phyloP scores from a whole-genome alignment of 2,113 vertebrate genomes.

The Bothrops jararaca region DNA sequence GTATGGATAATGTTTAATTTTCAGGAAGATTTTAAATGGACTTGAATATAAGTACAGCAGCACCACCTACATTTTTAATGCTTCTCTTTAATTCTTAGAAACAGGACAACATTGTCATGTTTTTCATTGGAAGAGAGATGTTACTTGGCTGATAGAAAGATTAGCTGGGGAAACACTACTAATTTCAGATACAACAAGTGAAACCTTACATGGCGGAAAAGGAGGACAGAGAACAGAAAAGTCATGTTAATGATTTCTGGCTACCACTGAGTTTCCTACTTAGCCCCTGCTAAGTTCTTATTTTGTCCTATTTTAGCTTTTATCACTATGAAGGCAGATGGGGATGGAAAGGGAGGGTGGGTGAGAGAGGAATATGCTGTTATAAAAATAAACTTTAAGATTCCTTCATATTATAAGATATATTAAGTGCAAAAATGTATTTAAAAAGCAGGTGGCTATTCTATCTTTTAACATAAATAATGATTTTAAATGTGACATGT shows the following conservation, averaged over 20 bases:
- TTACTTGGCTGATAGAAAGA: background rate
- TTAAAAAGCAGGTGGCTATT: background rate
- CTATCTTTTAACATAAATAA: conserved; percentile 6
- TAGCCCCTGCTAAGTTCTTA: background rate
- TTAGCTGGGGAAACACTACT: background rate
- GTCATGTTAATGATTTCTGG: background rate
- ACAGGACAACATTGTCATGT: background rate
- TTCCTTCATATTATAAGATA: background rate
- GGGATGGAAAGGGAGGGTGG: background rate
- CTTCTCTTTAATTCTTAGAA: background rate
- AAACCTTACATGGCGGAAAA: background rate
- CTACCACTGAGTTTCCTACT: background rate
- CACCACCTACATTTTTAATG: background rate
- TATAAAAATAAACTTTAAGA: background rate
- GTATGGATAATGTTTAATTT: background rate
- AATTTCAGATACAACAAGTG: background rate
- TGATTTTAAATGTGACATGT: background rate
- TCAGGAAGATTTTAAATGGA: background rate
- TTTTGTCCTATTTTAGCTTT: background rate
- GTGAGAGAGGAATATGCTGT: background rate
- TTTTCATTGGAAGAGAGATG: background rate
- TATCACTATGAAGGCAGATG: background rate
- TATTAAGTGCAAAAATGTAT: fast-evolving
- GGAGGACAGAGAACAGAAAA: background rate
- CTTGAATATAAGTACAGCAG: background rate